Evolutionary conservation across 2,888 invertebrate species (phyloP).

Genomic region (Amiota mariae): DNA sequence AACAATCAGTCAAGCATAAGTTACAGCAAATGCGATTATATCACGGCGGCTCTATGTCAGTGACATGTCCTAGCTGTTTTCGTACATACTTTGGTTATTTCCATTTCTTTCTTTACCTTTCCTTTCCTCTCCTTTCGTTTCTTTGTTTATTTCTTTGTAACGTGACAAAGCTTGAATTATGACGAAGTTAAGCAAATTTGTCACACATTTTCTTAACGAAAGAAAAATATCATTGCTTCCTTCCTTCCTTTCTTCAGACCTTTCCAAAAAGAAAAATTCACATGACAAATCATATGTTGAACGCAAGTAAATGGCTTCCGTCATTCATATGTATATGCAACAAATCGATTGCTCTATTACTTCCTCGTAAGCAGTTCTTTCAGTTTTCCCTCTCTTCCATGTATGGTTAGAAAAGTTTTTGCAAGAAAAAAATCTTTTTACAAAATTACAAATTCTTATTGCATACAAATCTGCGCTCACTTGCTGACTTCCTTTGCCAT

Average conservation of each 20-base stretch:
- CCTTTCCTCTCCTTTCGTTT: background rate
- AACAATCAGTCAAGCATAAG: constrained; percentile 27
- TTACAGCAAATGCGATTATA: constrained; percentile 25
- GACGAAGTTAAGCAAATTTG: constrained; percentile 23
- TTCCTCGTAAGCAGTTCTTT: constrained; percentile 44
- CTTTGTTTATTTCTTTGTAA: background rate
- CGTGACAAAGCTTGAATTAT: constrained; percentile 24
- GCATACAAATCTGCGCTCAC: constrained; percentile 11
- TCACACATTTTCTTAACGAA: background rate
- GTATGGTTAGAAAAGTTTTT: background rate
- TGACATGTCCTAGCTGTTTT: background rate
- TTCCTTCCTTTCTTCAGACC: background rate
- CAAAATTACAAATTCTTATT: background rate
- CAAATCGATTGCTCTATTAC: constrained; percentile 66
- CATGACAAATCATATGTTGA: constrained; percentile 16
- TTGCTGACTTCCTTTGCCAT: constrained; percentile 12
- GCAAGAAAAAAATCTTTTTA: background rate
- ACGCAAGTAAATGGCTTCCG: constrained; percentile 14
- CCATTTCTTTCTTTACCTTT: background rate
- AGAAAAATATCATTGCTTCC: background rate
- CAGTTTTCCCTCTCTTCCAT: background rate
- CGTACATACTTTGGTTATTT: background rate
- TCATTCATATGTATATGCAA: constrained; percentile 49
- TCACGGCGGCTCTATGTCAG: background rate
- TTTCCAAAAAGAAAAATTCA: background rate